These are phyloP conservation scores for Melanotaenia pygmaea DNA, from an alignment of 2,797 vertebrate species.

Conservation along the genomic window DNA sequence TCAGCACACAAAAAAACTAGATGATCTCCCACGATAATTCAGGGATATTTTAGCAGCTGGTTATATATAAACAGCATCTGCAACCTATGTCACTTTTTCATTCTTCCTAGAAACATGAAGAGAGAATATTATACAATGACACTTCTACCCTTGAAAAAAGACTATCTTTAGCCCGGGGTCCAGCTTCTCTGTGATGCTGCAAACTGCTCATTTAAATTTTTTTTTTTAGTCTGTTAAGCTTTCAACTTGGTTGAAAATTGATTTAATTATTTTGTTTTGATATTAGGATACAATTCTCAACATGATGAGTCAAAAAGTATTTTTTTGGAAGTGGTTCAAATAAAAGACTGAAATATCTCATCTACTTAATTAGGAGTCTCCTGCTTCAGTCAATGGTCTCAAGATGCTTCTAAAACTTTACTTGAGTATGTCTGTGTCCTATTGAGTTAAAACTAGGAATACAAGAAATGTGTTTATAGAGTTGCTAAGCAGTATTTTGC, in stretches of 20 bases:
- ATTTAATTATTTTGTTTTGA: not conserved
- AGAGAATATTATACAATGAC: conserved; percentile 1
- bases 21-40: conserved; percentile 39
- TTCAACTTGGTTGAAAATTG: not conserved
- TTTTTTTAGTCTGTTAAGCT: not conserved
- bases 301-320: not conserved
- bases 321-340: not conserved
- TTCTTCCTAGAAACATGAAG: conserved; percentile 7
- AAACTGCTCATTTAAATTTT: not conserved
- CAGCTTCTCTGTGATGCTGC: not conserved
- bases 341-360: not conserved
- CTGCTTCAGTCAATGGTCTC: not conserved
- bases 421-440: not conserved
- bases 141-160: conserved; percentile 6
- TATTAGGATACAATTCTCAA: not conserved
- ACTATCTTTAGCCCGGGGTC: conserved; percentile 1
- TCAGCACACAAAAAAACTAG: conserved; percentile 38
- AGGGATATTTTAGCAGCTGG: conserved; percentile 20
- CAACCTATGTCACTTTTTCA: conserved; percentile 32
- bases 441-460: not conserved
- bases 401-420: not conserved
- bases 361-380: not conserved
- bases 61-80: conserved; percentile 39
- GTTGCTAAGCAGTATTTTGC: too few relatives aligned
- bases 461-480: too few relatives aligned